Evolutionary conservation across 2,797 vertebrate genomes (phyloP), one percentile per base, ranked within the genome.

Genomic region (Galaxias olidus): DNA sequence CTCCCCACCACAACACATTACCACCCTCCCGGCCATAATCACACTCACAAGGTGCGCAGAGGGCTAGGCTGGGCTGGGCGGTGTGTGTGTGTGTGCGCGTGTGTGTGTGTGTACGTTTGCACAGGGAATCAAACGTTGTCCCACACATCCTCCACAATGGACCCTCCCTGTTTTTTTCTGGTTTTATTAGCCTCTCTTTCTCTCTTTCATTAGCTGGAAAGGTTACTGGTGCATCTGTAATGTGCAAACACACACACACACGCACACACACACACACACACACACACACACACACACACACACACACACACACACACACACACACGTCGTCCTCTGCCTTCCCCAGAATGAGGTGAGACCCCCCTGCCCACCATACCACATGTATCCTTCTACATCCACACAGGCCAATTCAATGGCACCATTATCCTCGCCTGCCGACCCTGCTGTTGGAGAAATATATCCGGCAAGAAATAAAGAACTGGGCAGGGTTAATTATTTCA

Each of bases 401-500:
- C 56, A 90, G 85, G 81, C 84, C 80, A 80, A 81, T 79, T 85
- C 79, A 82, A 79, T 83, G 69, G 75, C 77, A 30, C 30, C 30
- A 76, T 82, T 78, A 82, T 82, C 77, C 83, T 81, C 78, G 75
- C 80, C 46, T 67, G 59, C 66, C 68, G 79, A 72, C 80, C 73
- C 69, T 72, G 4, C 81, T 87, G 83, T 82, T 88, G 74, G 65
- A 74, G 76, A 87, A 90, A 90, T 86, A 90, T 86, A 89, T 86
- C 83, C 89, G 69, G 80, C 61, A 63, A 80, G 79, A 81, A 88
- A 90, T 89, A 91, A 86, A 88, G 83, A 83, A 81, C 88, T 83
- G 75, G 70, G 76, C 82, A 77, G 77, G 84, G 89, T 87, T 90
- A 90, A 92, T 91, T 91, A 92, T 89, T 88, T 90, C 87, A 86